Conservation (phyloP, 2,797 vertebrate species). For the Chaetodon trifasciatus region DNA sequence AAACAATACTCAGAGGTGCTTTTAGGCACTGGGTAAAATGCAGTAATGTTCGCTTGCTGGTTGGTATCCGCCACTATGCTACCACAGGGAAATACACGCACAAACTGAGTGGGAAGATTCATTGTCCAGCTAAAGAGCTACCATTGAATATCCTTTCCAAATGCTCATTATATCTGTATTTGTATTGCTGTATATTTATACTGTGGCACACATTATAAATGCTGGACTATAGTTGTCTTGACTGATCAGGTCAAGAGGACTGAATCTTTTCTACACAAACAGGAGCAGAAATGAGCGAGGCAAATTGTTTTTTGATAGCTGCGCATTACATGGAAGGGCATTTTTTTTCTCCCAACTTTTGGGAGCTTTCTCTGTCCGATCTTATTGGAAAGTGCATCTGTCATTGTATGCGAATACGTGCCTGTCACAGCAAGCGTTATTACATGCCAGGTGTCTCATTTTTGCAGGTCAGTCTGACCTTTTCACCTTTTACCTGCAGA, state of each 20-base stretch:
- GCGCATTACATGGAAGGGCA: no score
- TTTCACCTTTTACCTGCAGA: background rate
- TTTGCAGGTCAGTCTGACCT: background rate
- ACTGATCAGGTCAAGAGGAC: background rate
- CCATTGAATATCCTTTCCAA: background rate
- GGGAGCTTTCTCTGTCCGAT: background rate
- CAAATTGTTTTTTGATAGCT: background rate
- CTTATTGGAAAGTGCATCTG: background rate
- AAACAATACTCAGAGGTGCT: constrained; percentile 39
- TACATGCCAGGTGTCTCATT: background rate
- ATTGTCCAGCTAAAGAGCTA: constrained; percentile 5
- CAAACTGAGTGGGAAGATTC: background rate
- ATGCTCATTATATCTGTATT: background rate
- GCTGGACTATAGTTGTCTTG: background rate
- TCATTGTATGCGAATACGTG: background rate
- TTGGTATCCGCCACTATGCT: background rate
- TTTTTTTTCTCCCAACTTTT: no score
- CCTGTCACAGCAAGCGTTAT: background rate
- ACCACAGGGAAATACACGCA: constrained; percentile 11
- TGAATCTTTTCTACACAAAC: no score
- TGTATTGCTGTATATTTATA: background rate
- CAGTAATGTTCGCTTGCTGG: constrained; percentile 15
- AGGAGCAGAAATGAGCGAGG: background rate
- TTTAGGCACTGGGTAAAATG: constrained; percentile 28
- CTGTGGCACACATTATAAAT: background rate